phyloP scores from a whole-genome alignment of 2,113 vertebrate species.

The Aegotheles bennettii region DNA sequence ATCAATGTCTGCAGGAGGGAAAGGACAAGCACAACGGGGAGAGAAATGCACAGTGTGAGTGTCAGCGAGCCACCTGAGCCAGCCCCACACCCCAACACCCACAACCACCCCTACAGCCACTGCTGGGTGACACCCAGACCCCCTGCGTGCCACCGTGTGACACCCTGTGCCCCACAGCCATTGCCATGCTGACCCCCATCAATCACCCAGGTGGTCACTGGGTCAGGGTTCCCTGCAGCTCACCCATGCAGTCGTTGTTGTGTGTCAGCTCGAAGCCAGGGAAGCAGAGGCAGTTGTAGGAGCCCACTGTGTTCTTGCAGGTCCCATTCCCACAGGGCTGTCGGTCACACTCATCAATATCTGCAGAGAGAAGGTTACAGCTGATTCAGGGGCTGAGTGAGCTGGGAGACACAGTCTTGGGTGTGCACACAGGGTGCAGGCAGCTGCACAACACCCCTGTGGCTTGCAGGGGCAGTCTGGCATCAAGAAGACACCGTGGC shows the following conservation, averaged over 20 bases:
- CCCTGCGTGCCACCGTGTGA: no score
- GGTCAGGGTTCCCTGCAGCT: background rate
- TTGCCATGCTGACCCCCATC: no score
- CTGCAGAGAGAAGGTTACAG: slow-evolving; percentile 58
- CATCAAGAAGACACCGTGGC: background rate
- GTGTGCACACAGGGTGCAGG: background rate
- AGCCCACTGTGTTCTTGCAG: slow-evolving; percentile 91
- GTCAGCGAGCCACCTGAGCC: background rate
- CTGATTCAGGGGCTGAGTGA: background rate
- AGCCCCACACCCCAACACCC: background rate
- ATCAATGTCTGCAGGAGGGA: slow-evolving; percentile 78
- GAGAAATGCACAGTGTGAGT: background rate
- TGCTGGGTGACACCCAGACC: background rate
- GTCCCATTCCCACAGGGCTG: slow-evolving; percentile 91
- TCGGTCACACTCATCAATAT: slow-evolving; percentile 89
- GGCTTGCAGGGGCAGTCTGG: background rate
- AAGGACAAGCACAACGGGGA: background rate
- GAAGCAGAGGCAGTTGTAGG: slow-evolving; percentile 94
- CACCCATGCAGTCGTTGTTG: slow-evolving; percentile 92
- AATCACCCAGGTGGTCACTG: background rate
- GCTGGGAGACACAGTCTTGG: background rate
- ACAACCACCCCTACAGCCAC: background rate
- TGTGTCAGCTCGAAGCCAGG: slow-evolving; percentile 87
- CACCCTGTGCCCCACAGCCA: no score
- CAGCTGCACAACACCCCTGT: background rate